Conservation (phyloP, 1,140 invertebrate species). For the Hirudo medicinalis region DNA sequence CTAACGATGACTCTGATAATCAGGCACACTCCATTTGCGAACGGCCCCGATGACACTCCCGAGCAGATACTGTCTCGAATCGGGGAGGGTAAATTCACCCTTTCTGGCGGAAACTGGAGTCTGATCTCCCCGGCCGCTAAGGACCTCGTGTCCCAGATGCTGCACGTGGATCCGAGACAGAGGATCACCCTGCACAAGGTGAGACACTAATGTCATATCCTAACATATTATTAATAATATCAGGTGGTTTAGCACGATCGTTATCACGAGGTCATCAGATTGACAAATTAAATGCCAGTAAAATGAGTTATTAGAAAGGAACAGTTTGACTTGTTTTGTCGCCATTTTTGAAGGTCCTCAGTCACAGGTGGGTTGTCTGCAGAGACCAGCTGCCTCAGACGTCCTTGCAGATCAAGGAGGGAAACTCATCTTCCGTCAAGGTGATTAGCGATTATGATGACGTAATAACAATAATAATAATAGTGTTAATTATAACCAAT, state of each 20-base stretch:
- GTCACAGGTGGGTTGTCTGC: slow-evolving; percentile 60
- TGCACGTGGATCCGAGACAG: slow-evolving; percentile 76
- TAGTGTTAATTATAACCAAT: no score
- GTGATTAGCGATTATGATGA: slow-evolving; percentile 27
- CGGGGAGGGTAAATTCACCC: slow-evolving; percentile 65
- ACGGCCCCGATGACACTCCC: slow-evolving; percentile 68
- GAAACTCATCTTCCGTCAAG: slow-evolving; percentile 35
- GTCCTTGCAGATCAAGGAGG: slow-evolving; percentile 34
- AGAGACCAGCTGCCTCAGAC: slow-evolving; percentile 38
- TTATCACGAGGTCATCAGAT: no score
- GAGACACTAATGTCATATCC: neutral
- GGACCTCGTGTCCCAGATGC: slow-evolving; percentile 73
- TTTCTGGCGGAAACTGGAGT: slow-evolving; percentile 53
- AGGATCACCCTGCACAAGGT: slow-evolving; percentile 58
- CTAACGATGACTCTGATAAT: slow-evolving; percentile 12
- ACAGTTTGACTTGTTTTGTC: no score
- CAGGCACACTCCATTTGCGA: slow-evolving; percentile 73
- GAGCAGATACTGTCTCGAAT: slow-evolving; percentile 72
- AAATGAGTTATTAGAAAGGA: no score
- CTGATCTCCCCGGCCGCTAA: slow-evolving; percentile 62
- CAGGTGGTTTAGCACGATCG: no score
- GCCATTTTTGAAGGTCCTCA: slow-evolving; percentile 52
- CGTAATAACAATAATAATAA: no score
- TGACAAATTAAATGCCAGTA: no score
- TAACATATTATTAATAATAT: no score